Conservation (phyloP, 1,140 invertebrate genomes). For the Streblospio benedicti region DNA sequence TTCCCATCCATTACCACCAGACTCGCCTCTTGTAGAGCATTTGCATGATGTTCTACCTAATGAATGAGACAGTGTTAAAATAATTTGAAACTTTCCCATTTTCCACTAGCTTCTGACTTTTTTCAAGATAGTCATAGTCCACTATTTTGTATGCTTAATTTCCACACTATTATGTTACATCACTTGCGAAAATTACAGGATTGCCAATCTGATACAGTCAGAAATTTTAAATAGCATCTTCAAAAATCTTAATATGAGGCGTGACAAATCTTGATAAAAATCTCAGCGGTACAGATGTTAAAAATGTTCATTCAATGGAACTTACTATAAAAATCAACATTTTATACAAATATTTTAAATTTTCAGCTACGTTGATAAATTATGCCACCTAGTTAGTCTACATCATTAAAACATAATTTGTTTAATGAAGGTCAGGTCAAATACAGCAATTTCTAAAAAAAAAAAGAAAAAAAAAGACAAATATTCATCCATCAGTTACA, state of each 20-base stretch:
- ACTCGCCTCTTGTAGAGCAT: constrained; percentile 54
- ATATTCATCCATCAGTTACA: background rate
- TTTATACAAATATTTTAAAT: no score
- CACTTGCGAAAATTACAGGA: background rate
- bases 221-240: no score
- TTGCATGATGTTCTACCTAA: constrained; percentile 38
- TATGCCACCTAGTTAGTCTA: background rate
- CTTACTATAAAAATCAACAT: no score
- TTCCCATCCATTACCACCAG: constrained; percentile 77
- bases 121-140: background rate
- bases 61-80: background rate
- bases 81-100: background rate
- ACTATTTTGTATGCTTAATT: background rate
- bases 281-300: no score
- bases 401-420: background rate
- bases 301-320: no score
- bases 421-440: background rate
- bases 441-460: background rate
- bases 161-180: background rate
- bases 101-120: background rate
- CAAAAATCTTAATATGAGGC: no score
- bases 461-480: background rate
- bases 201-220: background rate
- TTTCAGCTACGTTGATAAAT: background rate
- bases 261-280: no score